Percentiles rank a stretch among this genome's conserved stretches.
These are phyloP conservation scores for Meiosimyza decipiens DNA, from an alignment of 2,888 invertebrate species.

Conservation along the genomic window DNA sequence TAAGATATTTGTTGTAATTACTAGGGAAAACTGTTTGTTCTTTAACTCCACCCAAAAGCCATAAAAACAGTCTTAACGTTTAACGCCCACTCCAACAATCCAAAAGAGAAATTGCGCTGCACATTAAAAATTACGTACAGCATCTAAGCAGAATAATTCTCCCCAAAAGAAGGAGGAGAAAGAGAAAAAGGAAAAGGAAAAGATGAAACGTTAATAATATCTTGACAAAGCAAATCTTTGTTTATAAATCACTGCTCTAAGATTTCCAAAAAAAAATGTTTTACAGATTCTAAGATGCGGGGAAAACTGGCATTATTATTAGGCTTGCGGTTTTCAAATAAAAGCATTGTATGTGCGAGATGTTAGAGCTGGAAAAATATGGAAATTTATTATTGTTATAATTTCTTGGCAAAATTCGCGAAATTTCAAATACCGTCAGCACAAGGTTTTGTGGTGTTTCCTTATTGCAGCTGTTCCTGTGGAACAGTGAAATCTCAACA, in stretches of 20 bases:
- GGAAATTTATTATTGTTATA: conserved; percentile 62
- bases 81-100: neutral
- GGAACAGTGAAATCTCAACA: conserved; percentile 17
- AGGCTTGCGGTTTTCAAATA: neutral
- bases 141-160: conserved; percentile 7
- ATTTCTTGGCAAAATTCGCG: conserved; percentile 50
- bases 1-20: conserved; percentile 15
- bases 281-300: neutral
- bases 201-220: neutral
- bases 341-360: neutral
- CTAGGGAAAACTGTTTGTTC: neutral
- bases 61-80: neutral
- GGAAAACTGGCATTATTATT: neutral
- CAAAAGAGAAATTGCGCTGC: conserved; percentile 17
- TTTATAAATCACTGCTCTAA: conserved; percentile 19
- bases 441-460: neutral
- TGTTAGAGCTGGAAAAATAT: conserved; percentile 49
- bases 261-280: neutral
- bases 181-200: neutral
- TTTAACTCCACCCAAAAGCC: neutral
- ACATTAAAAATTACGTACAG: conserved; percentile 23
- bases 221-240: neutral
- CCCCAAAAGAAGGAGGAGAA: neutral
- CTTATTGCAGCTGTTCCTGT: too few relatives aligned
- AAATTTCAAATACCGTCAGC: conserved; percentile 49